phyloP scores from a whole-genome alignment of 2,113 vertebrate species.

The Addax nasomaculatus region DNA sequence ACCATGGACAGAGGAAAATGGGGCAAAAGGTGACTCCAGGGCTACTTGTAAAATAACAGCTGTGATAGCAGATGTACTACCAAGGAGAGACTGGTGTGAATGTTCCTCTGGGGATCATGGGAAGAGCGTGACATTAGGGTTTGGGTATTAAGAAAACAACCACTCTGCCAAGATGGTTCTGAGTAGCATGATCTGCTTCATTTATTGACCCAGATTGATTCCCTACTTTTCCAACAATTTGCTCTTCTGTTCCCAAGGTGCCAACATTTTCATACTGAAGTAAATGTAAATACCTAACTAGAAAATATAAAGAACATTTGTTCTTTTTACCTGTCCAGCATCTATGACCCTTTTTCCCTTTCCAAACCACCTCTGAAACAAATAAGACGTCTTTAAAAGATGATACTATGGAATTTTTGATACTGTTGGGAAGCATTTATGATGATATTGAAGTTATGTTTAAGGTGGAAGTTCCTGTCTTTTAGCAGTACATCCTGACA shows the following conservation, averaged over 20 bases:
- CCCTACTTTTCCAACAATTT: neutral
- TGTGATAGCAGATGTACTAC: neutral
- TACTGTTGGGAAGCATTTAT: neutral
- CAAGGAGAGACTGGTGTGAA: neutral
- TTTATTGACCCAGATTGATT: neutral
- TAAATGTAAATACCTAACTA: neutral
- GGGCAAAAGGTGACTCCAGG: fast-evolving
- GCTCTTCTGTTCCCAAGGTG: neutral
- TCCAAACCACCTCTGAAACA: constrained; percentile 4
- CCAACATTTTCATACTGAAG: neutral
- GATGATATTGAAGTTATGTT: neutral
- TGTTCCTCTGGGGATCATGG: neutral
- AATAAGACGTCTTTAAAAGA: neutral
- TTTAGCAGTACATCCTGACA: neutral
- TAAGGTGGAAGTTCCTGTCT: neutral
- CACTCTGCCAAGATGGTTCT: neutral
- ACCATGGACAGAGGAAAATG: constrained; percentile 42
- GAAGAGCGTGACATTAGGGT: neutral
- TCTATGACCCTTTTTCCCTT: neutral
- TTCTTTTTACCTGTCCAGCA: neutral
- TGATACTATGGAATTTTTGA: neutral
- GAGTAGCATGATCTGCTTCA: neutral
- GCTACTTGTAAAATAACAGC: neutral
- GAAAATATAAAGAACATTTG: neutral
- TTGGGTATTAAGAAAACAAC: neutral